Evolutionary conservation across 2,797 vertebrate species (phyloP).

Genomic region (Cichlasoma orientale): DNA sequence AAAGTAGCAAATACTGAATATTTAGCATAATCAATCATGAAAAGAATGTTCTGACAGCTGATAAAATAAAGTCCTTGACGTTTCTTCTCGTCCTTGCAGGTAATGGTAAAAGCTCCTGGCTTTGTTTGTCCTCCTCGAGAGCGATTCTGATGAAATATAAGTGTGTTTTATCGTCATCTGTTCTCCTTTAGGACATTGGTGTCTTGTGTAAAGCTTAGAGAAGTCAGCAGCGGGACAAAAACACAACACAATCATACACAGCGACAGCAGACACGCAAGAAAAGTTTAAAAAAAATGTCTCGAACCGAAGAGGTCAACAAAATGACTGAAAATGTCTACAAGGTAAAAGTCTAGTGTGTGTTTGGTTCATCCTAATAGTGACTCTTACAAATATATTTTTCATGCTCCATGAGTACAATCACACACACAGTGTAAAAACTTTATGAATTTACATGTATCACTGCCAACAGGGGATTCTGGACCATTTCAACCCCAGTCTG

Average conservation of each 20-base stretch:
- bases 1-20: not conserved
- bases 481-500: constrained; percentile 89
- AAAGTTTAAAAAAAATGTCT: constrained; percentile 77
- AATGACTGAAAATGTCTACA: constrained; percentile 90
- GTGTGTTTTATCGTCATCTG: not conserved
- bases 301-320: constrained; percentile 89
- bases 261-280: not conserved
- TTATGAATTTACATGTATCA: not conserved
- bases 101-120: not conserved
- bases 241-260: not conserved
- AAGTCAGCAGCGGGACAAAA: constrained; percentile 7
- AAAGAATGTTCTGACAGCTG: too few species aligned
- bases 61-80: not conserved
- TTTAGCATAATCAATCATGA: not conserved
- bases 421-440: not conserved
- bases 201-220: constrained; percentile 47
- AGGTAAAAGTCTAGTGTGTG: constrained; percentile 67
- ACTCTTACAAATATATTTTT: not conserved
- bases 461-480: constrained; percentile 82
- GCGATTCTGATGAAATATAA: not conserved
- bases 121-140: not conserved
- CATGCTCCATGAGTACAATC: not conserved
- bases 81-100: not conserved
- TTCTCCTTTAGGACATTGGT: constrained; percentile 22
- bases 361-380: not conserved